Base-by-base conservation (phyloP, 1,140 invertebrate genomes). In the Drosophila ananassae region DNA sequence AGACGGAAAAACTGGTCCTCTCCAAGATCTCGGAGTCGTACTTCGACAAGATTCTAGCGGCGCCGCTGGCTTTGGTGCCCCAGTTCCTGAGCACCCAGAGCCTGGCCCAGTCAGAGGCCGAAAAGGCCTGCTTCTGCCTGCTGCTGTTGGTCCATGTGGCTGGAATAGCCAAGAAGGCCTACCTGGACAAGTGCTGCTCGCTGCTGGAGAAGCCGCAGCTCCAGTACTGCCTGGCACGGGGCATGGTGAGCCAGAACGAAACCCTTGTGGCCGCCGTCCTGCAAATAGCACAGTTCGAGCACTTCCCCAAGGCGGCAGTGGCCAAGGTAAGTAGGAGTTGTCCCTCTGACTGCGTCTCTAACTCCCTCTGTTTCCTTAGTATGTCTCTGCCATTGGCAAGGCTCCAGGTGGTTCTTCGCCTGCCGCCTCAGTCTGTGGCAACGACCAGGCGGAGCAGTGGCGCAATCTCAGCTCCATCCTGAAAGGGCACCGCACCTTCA, bases 131-230 rank as follows among this genome's bases (percentile, higher is more conserved):
- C 47, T 91, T 89, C 41, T 91, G 90, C 7, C 56, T 91, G 50
- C 53, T 89, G 24, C 44, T 91, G 54, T 50, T 91, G 2, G 90
- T 91, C 2, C 84, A 89, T 7, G 90, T 91, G 24, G 83, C 90
- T 2, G 73, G 75, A 25, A 91, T 91, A 22, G 90, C 90, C 8
- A 91, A 91, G 56, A 91, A 91, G 71, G 90, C 90, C 12, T 91
- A 91, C 25, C 58, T 83, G 22, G 90, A 90, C 22, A 91, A 91
- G 54, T 90, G 91, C 53, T 84, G 85, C 25, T 44, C 64, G 0
- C 59, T 91, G 4, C 56, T 91, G 13, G 79, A 84, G 32, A 57
- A 75, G 62, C 64, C 74, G 2, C 89, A 89, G 55, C 68, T 91
- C 54, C 90, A 91, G 58, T 84, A 89, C 13, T 78, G 76, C 5